Conservation (phyloP, 2,113 vertebrate genomes). For the Propithecus coquereli region DNA sequence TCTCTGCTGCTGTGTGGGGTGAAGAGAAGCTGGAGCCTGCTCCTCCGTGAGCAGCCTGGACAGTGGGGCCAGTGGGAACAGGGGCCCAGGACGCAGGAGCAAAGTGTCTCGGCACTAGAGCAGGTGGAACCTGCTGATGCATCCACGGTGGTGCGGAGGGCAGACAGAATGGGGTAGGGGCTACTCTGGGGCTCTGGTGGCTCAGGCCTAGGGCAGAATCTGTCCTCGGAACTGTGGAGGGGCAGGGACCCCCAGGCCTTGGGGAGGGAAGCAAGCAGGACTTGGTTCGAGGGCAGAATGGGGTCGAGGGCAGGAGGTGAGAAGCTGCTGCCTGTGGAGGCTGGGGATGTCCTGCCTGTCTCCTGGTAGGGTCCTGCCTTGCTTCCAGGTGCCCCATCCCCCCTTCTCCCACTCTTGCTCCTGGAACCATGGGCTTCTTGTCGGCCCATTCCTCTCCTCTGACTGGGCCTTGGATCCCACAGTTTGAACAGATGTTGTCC, state of each 20-base stretch:
- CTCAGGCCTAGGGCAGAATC: not conserved
- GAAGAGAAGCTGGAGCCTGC: not conserved
- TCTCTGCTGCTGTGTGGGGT: not conserved
- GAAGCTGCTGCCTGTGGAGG: not conserved
- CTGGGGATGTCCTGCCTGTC: not conserved
- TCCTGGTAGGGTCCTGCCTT: not conserved
- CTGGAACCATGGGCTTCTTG: not conserved
- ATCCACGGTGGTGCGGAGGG: not conserved
- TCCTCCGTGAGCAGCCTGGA: accelerated
- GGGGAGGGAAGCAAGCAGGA: not conserved
- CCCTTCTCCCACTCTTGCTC: not conserved
- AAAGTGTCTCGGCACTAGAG: not conserved
- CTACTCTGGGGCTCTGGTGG: not conserved
- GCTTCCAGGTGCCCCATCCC: not conserved
- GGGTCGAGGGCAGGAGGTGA: too few relatives aligned
- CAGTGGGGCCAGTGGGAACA: not conserved
- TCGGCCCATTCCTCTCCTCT: not conserved
- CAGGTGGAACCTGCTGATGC: not conserved
- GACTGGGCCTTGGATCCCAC: too few relatives aligned
- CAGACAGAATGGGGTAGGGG: not conserved
- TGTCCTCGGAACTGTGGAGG: not conserved
- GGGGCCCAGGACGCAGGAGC: not conserved
- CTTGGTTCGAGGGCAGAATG: not conserved
- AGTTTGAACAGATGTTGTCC: too few relatives aligned
- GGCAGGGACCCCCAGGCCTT: not conserved